Evolutionary conservation across 1,140 invertebrate species (phyloP), one percentile per base, ranked within the genome.

Genomic region (Vollenhovia emeryi): DNA sequence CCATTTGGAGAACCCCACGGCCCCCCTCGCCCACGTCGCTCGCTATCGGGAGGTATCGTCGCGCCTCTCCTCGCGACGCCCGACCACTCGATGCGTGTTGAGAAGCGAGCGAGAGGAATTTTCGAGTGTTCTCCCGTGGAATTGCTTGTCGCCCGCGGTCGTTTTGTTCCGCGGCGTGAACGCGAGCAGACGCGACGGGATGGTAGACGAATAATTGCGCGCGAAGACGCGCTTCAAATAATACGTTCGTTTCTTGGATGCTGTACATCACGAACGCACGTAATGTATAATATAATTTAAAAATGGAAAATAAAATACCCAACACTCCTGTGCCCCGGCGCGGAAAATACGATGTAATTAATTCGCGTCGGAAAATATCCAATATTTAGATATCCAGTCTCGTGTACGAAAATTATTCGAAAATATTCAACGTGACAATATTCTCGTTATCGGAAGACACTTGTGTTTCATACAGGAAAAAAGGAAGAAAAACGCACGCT

Each of bases 61-160:
- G 33, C 9, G 33, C 24, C 21, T 78, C 40, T 45, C n/a, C 24
- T 66, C 24, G 30, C 30, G n/a, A 52, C 24, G 50, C 9, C 15
- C 27, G 33, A 64, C 40, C 57, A n/a, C 11, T 8, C 40, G 36
- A 76, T 66, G 13, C 30, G 13, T 24, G 43, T n/a, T 50, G 33
- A 40, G 30, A 62, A 78, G 27, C 40, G 27, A 64, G 18, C 13
- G 40, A 78, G 13, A 36, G 43, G 30, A 79, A 50, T 79, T 78
- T 78, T 33, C 13, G 50, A 66, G 50, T n/a, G 15, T 75, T 60
- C 30, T 13, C 27, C 18, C 52, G 24, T 3, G 21, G 15, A 33
- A 60, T 60, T 60, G 43, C 36, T 68, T 24, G 24, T 75, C 13
- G n/a, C 18, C 60, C 15, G 13, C 21, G 2, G 2, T 40, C 9